These are phyloP conservation scores for Montipora sp. DNA, from an alignment of 64 coral and sea anemone species.

Conservation along the genomic window DNA sequence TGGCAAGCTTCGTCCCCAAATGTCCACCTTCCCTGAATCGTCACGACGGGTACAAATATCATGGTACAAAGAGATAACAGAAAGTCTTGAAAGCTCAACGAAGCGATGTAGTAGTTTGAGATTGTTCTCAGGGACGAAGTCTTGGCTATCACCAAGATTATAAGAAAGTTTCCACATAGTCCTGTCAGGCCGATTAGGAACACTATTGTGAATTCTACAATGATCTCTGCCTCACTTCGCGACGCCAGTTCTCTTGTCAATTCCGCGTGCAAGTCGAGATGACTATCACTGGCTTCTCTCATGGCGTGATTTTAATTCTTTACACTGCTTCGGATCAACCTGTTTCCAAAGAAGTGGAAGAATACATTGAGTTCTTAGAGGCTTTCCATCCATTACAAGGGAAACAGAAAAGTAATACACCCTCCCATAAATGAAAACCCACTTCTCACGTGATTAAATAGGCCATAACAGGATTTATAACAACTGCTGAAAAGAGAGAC, in stretches of 20 bases:
- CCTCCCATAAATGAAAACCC: too few species aligned
- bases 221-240: neutral
- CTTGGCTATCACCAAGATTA: neutral
- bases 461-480: too few species aligned
- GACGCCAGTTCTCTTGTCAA: neutral
- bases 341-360: neutral
- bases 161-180: conserved; percentile 6
- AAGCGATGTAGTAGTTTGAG: conserved; percentile 36
- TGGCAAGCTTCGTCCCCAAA: conserved; percentile 46
- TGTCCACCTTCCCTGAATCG: conserved; percentile 42
- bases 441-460: too few species aligned
- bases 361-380: too few species aligned
- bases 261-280: neutral
- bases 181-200: neutral
- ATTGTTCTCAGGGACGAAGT: conserved; percentile 12
- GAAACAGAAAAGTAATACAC: too few species aligned
- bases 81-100: neutral
- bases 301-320: neutral
- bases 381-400: too few species aligned
- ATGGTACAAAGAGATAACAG: neutral
- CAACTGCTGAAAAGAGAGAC: too few species aligned
- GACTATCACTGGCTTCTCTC: neutral
- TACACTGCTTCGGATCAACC: neutral
- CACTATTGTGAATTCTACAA: neutral
- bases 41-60: neutral